A percentile compares a stretch with the other conserved stretches of the same genome.
Conservation (phyloP, 1,140 invertebrate genomes). For the Maconellicoccus hirsutus region DNA sequence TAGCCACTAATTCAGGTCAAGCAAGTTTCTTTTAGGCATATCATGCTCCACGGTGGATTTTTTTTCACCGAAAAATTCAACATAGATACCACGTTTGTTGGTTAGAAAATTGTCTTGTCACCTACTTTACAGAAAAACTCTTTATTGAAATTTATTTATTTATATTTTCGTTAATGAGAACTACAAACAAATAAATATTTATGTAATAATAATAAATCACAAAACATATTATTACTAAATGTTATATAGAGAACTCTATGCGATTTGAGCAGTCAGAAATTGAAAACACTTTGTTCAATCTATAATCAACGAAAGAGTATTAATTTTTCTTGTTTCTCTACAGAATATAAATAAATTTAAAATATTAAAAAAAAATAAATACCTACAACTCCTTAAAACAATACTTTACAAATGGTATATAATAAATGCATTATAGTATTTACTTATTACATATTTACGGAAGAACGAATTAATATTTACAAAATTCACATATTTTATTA, state of each 20-base stretch:
- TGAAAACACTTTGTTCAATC: conserved; percentile 16
- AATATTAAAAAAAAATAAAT: conserved; percentile 9
- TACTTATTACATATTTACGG: conserved; percentile 6
- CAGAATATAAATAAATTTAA: background rate
- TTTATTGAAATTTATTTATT: background rate
- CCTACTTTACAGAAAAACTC: too few species aligned
- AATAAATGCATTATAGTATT: conserved; percentile 19
- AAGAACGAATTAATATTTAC: conserved; percentile 17
- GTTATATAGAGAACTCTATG: conserved; percentile 2
- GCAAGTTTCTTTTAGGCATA: too few species aligned
- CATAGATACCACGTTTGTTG: too few species aligned
- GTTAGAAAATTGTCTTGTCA: too few species aligned
- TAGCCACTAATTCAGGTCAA: too few species aligned
- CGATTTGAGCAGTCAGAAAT: conserved; percentile 18
- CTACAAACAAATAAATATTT: conserved; percentile 22
- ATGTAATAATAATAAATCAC: conserved; percentile 13
- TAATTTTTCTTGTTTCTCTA: background rate
- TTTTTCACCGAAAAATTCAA: too few species aligned
- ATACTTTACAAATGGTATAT: conserved; percentile 17
- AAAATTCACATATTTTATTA: conserved; percentile 9
- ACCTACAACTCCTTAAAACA: conserved; percentile 3
- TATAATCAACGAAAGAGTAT: conserved; percentile 14
- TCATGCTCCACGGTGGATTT: too few species aligned
- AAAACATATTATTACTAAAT: conserved; percentile 16
- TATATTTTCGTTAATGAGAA: conserved; percentile 12